Base-by-base conservation (phyloP, 2,797 vertebrate genomes). In the Peromyscus eremicus region DNA sequence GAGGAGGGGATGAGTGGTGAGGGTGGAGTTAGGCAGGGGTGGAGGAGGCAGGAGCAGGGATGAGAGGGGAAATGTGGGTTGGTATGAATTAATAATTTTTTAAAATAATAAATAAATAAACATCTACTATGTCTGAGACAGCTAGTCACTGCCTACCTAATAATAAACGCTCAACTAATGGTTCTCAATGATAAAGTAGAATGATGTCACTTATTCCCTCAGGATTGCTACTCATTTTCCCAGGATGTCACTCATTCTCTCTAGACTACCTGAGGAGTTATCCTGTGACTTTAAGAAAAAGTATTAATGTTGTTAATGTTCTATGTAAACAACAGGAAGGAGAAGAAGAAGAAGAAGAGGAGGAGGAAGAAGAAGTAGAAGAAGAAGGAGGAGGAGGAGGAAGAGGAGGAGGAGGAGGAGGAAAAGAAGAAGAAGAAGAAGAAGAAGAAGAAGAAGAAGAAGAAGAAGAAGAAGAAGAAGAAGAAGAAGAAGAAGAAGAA, bases 161-260 rank as follows among this genome's bases (percentile, higher is more conserved):
- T 77, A 86, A 49, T 55, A 83, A 66, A 19, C 55, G 14, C 10
- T 95, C 60, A 49, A 19, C 55, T 73, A 90, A 82, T 34, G 68
- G 62, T 92, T 23, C 57, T 13, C 29, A 34, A 29, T 84, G 43
- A 92, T 73, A 60, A 93, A 94, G 75, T 85, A 23, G 13, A 73
- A 82, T 46, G 12, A 84, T 32, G 27, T 16, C 88, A 84, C 5
- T 23, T 49, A 82, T 85, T 75, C 2, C 79, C 27, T 70, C 34
- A 60, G 37, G 23, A 83, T 62, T 32, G 37, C 17, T 43, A 43
- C 25, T 83, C 6, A 40, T 60, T 82, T 83, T 32, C 57, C 37
- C 14, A 62, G 25, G 25, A 80, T 32, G 25, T 27, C 87, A 89
- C 4, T 29, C 46, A 84, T 88, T 84, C 6, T 86, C 27, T 89